phyloP scores from a whole-genome alignment of 2,888 invertebrate species.

The Hydropsyche betteni region DNA sequence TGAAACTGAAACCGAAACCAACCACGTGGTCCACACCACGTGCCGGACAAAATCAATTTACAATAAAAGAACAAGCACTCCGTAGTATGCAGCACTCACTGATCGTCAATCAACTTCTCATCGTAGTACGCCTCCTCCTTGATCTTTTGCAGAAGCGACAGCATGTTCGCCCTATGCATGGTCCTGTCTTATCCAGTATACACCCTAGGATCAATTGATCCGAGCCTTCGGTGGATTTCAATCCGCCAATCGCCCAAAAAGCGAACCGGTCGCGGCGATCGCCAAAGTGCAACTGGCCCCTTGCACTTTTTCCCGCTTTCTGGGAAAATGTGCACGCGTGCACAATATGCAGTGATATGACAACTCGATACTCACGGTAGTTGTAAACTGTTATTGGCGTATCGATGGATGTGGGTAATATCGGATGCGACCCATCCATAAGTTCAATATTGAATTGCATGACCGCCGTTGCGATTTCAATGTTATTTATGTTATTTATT shows the following conservation, averaged over 20 bases:
- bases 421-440: neutral
- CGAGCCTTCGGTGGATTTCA: neutral
- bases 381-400: neutral
- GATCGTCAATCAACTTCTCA: slow-evolving; percentile 46
- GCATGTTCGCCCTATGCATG: slow-evolving; percentile 49
- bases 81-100: slow-evolving; percentile 39
- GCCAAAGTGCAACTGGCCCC: neutral
- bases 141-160: slow-evolving; percentile 47
- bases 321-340: neutral
- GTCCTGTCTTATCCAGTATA: neutral
- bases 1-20: neutral
- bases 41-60: neutral
- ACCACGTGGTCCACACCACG: neutral
- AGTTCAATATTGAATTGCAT: too few species aligned
- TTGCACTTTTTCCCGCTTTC: neutral
- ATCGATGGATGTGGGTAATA: slow-evolving; percentile 12
- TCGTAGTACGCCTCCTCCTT: slow-evolving; percentile 46
- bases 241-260: neutral
- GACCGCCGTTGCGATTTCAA: too few species aligned
- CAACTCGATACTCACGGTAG: neutral
- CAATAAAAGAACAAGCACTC: neutral
- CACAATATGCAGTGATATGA: neutral
- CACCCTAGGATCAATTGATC: neutral
- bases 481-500: too few species aligned
- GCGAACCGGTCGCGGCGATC: neutral